Evolutionary conservation across 2,888 invertebrate species (phyloP), one percentile per base, ranked within the genome.

Genomic region (Lapara coniferarum): DNA sequence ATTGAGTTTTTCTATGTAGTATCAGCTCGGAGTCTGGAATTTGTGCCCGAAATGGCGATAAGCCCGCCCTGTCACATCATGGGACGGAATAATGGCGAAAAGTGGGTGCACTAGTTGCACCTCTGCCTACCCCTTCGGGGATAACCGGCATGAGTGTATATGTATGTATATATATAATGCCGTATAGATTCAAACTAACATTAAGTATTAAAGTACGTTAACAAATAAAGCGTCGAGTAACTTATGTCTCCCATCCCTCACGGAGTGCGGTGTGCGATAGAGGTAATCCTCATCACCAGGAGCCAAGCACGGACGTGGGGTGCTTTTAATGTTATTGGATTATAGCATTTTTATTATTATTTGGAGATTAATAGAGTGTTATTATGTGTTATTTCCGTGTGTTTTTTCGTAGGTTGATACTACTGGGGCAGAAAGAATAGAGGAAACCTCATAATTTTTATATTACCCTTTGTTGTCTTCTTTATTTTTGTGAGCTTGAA

Each of bases 161-260:
- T n/a, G n/a, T n/a, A n/a, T n/a, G n/a, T n/a, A n/a, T n/a, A n/a
- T n/a, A n/a, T n/a, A n/a, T 25, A 25, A 25, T 25, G 25, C 25
- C 25, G 25, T 25, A 3, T 3, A 37, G 37, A 37, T 37, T 37
- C 37, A 37, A 37, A 37, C 37, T 37, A 37, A 37, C 37, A 63
- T n/a, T 19, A 63, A 49, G 63, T 13, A 19, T 44, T 13, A 12
- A 59, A 63, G 57, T 37, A 37, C 30, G 2, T 19, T 12, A 46
- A 49, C 63, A 63, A 63, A 63, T 46, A 19, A 49, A 63, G 19
- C 49, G 10, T 46, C 46, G 46, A 59, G 59, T 44, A 19, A 63
- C 46, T 63, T 13, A 13, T 30, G 57, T 30, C 14, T 13, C 14
- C 49, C 49, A 63, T 63, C 63, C 59, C 19, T 63, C 63, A 63